phyloP scores from a whole-genome alignment of 2,888 invertebrate genomes.

The Odontomyia ornata region DNA sequence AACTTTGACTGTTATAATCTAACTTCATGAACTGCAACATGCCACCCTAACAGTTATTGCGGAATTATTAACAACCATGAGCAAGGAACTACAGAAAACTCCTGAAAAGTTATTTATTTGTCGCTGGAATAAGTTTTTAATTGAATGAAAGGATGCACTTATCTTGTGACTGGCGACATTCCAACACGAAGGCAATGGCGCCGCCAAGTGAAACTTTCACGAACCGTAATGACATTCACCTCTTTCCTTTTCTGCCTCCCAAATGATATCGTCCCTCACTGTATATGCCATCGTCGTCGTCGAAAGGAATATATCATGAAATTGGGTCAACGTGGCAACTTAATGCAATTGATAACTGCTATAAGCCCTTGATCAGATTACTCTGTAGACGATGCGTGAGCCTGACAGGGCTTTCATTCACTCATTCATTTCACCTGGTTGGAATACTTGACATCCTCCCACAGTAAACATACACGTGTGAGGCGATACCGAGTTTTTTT shows the following conservation, averaged over 20 bases:
- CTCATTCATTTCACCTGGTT: not conserved
- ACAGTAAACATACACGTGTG: not conserved
- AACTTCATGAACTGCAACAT: no score
- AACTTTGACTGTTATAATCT: no score
- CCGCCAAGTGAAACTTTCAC: not conserved
- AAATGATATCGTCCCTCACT: not conserved
- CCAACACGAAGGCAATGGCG: no score
- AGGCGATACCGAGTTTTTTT: no score
- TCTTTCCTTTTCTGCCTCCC: not conserved
- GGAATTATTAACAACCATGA: no score
- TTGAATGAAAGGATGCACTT: not conserved
- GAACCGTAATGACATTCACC: not conserved
- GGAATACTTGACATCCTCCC: not conserved
- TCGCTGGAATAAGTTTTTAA: not conserved
- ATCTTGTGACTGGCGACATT: no score
- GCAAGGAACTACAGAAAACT: no score
- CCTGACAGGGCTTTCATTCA: not conserved
- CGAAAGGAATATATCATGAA: not conserved
- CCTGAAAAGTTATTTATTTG: no score
- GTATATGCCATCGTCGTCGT: not conserved
- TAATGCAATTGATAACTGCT: slow-evolving; percentile 8
- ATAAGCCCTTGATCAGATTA: slow-evolving; percentile 10
- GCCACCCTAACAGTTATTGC: no score
- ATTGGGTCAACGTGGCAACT: not conserved
- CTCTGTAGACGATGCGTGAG: not conserved